These are phyloP conservation scores for Creontiades dilutus DNA, from an alignment of 2,888 invertebrate genomes.

Conservation along the genomic window DNA sequence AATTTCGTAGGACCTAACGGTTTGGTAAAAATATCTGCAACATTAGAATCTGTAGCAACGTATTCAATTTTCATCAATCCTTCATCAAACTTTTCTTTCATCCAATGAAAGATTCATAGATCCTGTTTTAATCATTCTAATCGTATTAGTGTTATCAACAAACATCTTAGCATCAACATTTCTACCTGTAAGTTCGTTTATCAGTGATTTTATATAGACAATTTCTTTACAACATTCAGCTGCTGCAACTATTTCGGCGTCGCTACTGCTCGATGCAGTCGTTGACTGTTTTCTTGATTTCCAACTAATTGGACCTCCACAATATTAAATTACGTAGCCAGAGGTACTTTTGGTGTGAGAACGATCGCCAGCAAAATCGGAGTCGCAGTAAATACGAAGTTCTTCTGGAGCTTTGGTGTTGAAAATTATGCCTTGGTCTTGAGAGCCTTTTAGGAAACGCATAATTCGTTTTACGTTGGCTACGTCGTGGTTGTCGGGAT, in stretches of 20 bases:
- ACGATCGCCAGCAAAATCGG: constrained; percentile 46
- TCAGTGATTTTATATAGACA: constrained; percentile 13
- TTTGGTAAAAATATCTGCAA: constrained; percentile 60
- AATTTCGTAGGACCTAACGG: constrained; percentile 42
- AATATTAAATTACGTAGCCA: constrained; percentile 46
- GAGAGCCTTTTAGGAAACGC: neutral
- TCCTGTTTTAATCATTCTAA: constrained; percentile 42
- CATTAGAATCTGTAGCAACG: neutral
- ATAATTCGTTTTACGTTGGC: constrained; percentile 26
- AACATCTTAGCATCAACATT: neutral
- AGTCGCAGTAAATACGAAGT: constrained; percentile 39
- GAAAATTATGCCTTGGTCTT: constrained; percentile 1
- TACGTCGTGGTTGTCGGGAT: constrained; percentile 8
- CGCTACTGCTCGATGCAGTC: too few species aligned
- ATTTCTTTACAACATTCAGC: constrained; percentile 64
- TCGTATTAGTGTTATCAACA: constrained; percentile 35
- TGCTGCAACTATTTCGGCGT: constrained; percentile 48
- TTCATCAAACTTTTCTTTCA: constrained; percentile 51
- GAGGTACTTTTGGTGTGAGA: constrained; percentile 41
- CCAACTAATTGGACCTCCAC: constrained; percentile 51
- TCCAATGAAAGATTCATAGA: constrained; percentile 32
- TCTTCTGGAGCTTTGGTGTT: constrained; percentile 1
- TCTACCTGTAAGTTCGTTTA: constrained; percentile 44
- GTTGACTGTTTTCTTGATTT: constrained; percentile 19
- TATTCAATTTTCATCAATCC: constrained; percentile 20